phyloP scores from a whole-genome alignment of 2,888 invertebrate species.

The Nomada flava region DNA sequence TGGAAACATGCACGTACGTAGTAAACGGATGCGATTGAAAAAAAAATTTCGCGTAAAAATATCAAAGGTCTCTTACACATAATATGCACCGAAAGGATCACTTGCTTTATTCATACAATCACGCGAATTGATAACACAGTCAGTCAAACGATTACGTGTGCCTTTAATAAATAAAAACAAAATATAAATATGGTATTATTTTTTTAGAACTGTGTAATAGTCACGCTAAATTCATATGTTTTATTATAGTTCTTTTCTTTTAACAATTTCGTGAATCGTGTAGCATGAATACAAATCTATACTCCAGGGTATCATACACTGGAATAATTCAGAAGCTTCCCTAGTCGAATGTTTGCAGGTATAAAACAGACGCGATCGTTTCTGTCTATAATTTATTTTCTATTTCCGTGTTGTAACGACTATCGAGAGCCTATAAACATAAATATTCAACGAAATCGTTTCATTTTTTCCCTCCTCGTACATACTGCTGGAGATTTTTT shows the following conservation, averaged over 20 bases:
- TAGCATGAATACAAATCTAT: too few relatives aligned
- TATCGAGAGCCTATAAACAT: slow-evolving; percentile 3
- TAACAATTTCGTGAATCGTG: too few relatives aligned
- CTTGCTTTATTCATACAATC: neutral
- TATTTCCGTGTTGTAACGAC: slow-evolving; percentile 11
- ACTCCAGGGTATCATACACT: too few relatives aligned
- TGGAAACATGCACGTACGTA: neutral
- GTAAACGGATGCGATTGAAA: neutral
- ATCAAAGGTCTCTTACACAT: neutral
- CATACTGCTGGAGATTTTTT: too few relatives aligned
- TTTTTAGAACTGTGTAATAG: too few relatives aligned
- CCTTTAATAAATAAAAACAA: neutral
- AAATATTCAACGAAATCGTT: slow-evolving; percentile 17
- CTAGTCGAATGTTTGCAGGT: neutral
- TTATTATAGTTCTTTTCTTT: neutral
- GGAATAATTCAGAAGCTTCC: slow-evolving; percentile 10
- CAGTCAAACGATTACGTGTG: neutral
- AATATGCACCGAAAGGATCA: neutral
- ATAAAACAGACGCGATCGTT: slow-evolving; percentile 6
- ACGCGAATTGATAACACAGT: neutral
- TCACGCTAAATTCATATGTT: neutral
- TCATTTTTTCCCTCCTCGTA: neutral
- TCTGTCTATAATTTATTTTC: neutral
- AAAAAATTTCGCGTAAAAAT: neutral
- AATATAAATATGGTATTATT: too few relatives aligned